phyloP scores from a whole-genome alignment of 2,113 vertebrate genomes.

The Crotophaga sulcirostris region DNA sequence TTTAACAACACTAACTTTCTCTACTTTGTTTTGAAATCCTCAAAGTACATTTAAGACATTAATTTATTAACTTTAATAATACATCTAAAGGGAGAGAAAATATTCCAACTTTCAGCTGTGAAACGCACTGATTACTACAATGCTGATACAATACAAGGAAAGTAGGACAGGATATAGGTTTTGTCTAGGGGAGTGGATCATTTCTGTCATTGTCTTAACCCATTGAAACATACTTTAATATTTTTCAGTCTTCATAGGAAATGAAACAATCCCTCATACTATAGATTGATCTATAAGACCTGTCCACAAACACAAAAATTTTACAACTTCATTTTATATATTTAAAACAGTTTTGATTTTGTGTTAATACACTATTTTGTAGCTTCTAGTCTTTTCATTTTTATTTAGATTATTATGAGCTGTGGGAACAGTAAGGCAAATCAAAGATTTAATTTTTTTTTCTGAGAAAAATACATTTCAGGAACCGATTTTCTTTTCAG shows the following conservation, averaged over 20 bases:
- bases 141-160: neutral
- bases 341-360: neutral
- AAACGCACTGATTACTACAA: neutral
- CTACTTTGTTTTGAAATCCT: neutral
- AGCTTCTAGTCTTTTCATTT: neutral
- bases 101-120: neutral
- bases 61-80: neutral
- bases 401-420: neutral
- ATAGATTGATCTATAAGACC: neutral
- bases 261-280: neutral
- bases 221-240: neutral
- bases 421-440: neutral
- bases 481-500: neutral
- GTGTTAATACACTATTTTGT: neutral
- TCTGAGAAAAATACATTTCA: neutral
- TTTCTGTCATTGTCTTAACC: neutral
- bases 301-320: neutral
- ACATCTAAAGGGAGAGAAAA: neutral
- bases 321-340: neutral
- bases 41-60: neutral
- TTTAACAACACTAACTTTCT: neutral
- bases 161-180: neutral
- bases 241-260: neutral
- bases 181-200: neutral
- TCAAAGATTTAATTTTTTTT: neutral